Evolutionary conservation across 2,888 invertebrate species (phyloP), one percentile per base, ranked within the genome.

Genomic region (Thecophora atra): DNA sequence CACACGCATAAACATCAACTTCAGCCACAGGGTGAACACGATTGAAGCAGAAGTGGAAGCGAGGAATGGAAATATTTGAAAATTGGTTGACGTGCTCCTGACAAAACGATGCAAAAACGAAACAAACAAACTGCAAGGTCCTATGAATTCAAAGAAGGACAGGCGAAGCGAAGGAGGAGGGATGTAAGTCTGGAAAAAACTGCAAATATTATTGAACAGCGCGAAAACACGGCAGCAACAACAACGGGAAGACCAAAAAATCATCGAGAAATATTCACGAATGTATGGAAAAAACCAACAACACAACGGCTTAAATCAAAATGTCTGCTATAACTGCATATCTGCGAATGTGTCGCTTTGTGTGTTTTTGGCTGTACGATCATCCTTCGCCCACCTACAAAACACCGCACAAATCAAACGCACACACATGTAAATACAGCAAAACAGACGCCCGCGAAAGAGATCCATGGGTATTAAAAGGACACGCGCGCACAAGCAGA

Each of bases 81-180:
- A 82, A 81, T 82, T 80, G 83, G 83, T 83, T 81, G 78, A 77
- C 79, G 79, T 79, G 77, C 80, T 82, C 82, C 79, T 82, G 80
- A 81, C 81, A 80, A 78, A 79, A 79, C 47, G 67, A 13, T 5
- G 21, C 7, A 67, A 54, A 21, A 28, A 51, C 4, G 3, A 28
- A 17, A n/a, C 26, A 51, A 30, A 52, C 52, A n/a, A 52, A 8
- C 30, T 26, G n/a, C 26, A 42, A 24, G 37, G 15, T 26, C 51
- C 47, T 24, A 19, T 28, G 51, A 7, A 30, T 3, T n/a, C 19
- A 24, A 15, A 26, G n/a, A 37, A 37, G 37, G 11, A 37, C 37
- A 37, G 7, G 11, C 7, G 11, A 37, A 11, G 17, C 2, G 19
- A 2, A 52, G 21, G 21, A 54, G 3, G 21, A n/a, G 3, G 21